Conservation (phyloP, 2,113 vertebrate genomes). For the Leptodactylus fuscus region DNA sequence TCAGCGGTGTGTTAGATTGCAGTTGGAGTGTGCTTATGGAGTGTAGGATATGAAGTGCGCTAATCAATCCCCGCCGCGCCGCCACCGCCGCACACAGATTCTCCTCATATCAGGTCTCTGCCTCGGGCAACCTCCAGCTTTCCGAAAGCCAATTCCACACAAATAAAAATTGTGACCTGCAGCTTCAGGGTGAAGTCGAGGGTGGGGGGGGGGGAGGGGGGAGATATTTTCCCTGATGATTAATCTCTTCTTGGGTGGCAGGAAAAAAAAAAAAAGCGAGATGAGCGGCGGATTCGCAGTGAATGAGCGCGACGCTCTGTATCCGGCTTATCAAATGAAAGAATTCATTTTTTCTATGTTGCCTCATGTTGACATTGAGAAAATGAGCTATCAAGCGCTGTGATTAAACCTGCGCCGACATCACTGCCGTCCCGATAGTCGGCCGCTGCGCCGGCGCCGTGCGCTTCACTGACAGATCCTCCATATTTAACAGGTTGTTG, state of each 20-base stretch:
- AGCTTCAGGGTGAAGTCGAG: constrained; percentile 95
- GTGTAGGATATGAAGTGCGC: constrained; percentile 97
- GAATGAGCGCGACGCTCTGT: constrained; percentile 81
- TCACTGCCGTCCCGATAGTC: constrained; percentile 84
- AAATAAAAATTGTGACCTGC: constrained; percentile 98
- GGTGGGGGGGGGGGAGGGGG: neutral
- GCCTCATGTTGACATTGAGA: constrained; percentile 91
- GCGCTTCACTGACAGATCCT: constrained; percentile 74
- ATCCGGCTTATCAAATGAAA: constrained; percentile 90
- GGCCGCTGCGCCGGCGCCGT: constrained; percentile 73
- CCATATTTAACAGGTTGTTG: constrained; percentile 75
- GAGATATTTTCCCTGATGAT: constrained; percentile 89
- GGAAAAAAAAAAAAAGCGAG: constrained; percentile 78
- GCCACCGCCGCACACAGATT: constrained; percentile 89
- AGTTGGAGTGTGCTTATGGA: constrained; percentile 96
- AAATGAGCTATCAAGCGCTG: constrained; percentile 88
- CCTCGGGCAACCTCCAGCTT: constrained; percentile 94
- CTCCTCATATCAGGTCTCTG: constrained; percentile 96
- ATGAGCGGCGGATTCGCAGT: constrained; percentile 80
- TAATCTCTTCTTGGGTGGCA: constrained; percentile 98
- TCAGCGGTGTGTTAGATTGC: constrained; percentile 99
- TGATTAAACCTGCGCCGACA: constrained; percentile 86
- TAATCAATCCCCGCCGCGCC: constrained; percentile 98
- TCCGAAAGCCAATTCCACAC: constrained; percentile 98
- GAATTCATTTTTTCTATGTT: constrained; percentile 85